A percentile compares a stretch with the other conserved stretches of the same genome.
Evolutionary conservation across 2,113 vertebrate genomes (phyloP).

Genomic region (Seriola quinqueradiata): DNA sequence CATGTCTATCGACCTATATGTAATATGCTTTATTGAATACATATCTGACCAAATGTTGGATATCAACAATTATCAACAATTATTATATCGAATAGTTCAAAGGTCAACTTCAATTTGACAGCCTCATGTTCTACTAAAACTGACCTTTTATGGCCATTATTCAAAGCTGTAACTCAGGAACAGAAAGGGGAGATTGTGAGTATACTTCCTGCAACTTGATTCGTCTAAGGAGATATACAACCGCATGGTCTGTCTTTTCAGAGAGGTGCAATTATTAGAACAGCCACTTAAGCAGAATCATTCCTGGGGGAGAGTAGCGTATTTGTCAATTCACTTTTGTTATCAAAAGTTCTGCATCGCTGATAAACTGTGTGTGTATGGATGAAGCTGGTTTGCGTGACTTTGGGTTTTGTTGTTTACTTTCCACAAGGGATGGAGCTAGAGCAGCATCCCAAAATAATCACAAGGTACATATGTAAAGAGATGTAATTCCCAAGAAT

Average conservation of each 20-base stretch:
- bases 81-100: background rate
- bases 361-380: background rate
- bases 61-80: too few relatives aligned
- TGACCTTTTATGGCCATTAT: too few relatives aligned
- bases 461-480: background rate
- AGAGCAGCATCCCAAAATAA: background rate
- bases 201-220: too few relatives aligned
- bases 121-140: too few relatives aligned
- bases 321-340: background rate
- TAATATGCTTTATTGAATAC: too few relatives aligned
- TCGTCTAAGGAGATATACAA: too few relatives aligned
- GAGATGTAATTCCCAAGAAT: background rate
- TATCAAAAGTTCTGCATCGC: background rate
- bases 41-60: too few relatives aligned
- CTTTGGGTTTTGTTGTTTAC: background rate
- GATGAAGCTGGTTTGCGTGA: background rate
- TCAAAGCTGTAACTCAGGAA: too few relatives aligned
- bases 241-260: background rate
- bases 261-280: background rate
- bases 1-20: too few relatives aligned
- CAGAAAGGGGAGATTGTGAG: too few relatives aligned
- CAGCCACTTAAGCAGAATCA: background rate
- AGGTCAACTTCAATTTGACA: background rate
- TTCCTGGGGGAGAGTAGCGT: background rate
- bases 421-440: background rate